Evolutionary conservation across 2,797 vertebrate genomes (phyloP).

Genomic region (Chelidonichthys spinosus): DNA sequence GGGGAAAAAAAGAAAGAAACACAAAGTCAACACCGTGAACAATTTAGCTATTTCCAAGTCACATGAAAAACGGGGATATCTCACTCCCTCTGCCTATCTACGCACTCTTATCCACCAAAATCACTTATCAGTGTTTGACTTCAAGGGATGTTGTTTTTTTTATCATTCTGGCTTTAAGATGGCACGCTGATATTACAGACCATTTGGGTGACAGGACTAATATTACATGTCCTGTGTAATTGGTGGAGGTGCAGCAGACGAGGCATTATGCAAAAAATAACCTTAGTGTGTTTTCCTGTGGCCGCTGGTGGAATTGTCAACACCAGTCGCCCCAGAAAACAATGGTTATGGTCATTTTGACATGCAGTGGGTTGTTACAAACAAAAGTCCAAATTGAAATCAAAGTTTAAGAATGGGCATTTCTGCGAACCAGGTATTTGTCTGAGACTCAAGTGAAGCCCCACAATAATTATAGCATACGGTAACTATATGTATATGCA

Average conservation of each 20-base stretch:
- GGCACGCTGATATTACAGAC: constrained; percentile 53
- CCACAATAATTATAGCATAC: constrained; percentile 27
- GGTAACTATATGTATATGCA: constrained; percentile 26
- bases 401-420: neutral
- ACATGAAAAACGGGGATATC: constrained; percentile 65
- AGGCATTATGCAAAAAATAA: constrained; percentile 39
- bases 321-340: constrained; percentile 17
- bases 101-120: constrained; percentile 62
- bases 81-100: constrained; percentile 58
- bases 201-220: constrained; percentile 46
- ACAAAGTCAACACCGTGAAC: constrained; percentile 70
- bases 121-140: constrained; percentile 75
- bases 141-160: constrained; percentile 72
- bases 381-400: constrained; percentile 1
- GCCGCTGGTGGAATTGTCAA: constrained; percentile 30
- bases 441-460: constrained; percentile 2
- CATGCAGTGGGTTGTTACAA: neutral
- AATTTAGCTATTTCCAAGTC: constrained; percentile 73
- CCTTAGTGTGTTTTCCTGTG: constrained; percentile 7
- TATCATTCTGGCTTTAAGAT: constrained; percentile 66
- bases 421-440: neutral
- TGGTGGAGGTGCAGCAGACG: constrained; percentile 50
- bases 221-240: constrained; percentile 56
- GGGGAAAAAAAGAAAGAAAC: constrained; percentile 45
- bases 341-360: neutral